phyloP scores from a whole-genome alignment of 2,113 vertebrate species.

The Arothron firmamentum region DNA sequence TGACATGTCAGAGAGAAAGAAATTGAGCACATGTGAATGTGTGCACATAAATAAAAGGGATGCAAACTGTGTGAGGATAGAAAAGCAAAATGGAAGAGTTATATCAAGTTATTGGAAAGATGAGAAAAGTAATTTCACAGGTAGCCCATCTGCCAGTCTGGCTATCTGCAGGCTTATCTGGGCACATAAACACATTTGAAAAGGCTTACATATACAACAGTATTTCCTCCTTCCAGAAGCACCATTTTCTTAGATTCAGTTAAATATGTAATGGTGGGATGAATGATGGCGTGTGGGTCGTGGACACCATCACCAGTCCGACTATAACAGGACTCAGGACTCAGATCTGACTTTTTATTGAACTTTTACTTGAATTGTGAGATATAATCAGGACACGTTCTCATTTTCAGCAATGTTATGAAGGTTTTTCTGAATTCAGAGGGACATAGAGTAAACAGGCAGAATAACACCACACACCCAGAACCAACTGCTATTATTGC shows the following conservation, averaged over 20 bases:
- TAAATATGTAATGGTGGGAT: neutral
- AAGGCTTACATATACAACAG: constrained; percentile 48
- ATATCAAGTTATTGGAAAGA: constrained; percentile 66
- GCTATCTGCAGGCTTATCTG: constrained; percentile 45
- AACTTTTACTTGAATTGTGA: too few species aligned
- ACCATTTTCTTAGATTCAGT: neutral
- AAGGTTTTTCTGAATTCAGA: neutral
- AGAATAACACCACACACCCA: constrained; percentile 25
- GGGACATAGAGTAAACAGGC: constrained; percentile 26
- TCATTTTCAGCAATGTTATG: too few species aligned
- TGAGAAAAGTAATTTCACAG: constrained; percentile 64
- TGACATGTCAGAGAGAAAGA: constrained; percentile 44
- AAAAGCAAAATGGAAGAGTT: constrained; percentile 52
- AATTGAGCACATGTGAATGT: constrained; percentile 24
- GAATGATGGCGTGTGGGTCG: too few species aligned
- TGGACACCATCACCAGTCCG: too few species aligned
- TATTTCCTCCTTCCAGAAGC: constrained; percentile 6
- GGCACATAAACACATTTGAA: constrained; percentile 57
- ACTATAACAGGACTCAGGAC: too few species aligned
- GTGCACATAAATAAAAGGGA: constrained; percentile 17
- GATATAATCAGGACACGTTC: too few species aligned
- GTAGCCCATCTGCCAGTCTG: constrained; percentile 46
- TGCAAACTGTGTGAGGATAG: constrained; percentile 24
- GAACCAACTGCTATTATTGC: constrained; percentile 37
- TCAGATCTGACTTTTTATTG: too few species aligned